Conservation (phyloP, 2,113 vertebrate species). For the Microcebus murinus region DNA sequence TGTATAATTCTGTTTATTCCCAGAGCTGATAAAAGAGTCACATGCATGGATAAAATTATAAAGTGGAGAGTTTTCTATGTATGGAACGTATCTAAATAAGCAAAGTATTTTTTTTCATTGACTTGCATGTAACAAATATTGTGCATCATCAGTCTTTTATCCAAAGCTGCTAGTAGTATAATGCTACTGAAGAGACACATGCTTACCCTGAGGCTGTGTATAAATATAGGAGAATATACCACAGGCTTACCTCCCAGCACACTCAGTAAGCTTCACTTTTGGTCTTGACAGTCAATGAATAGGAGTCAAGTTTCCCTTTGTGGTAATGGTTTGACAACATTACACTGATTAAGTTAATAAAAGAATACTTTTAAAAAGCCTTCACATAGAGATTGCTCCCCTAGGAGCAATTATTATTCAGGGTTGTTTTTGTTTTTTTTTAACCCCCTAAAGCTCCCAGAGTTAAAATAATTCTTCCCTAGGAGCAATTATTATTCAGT, state of each 20-base stretch:
- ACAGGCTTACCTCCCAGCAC: background rate
- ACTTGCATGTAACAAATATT: background rate
- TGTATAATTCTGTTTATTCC: background rate
- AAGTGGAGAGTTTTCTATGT: background rate
- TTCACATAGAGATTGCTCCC: slow-evolving; percentile 35
- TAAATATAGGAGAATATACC: background rate
- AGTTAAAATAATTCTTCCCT: too few relatives aligned
- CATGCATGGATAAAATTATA: background rate
- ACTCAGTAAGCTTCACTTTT: background rate
- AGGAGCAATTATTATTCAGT: background rate
- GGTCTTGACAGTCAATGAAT: background rate
- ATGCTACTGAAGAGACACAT: background rate
- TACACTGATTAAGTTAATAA: slow-evolving; percentile 24
- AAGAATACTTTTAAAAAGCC: slow-evolving; percentile 25
- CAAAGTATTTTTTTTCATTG: background rate
- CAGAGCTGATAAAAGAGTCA: background rate
- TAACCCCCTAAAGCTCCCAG: too few relatives aligned
- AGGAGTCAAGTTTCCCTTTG: slow-evolving; percentile 29
- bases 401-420: slow-evolving; percentile 12
- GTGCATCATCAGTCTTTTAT: background rate
- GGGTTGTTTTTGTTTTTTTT: background rate
- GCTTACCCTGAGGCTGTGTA: background rate
- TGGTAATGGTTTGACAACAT: slow-evolving; percentile 18
- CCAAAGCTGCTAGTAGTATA: background rate
- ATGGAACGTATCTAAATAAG: slow-evolving; percentile 17